Conservation (phyloP, 2,797 vertebrate genomes). For the Gastrophryne carolinensis region DNA sequence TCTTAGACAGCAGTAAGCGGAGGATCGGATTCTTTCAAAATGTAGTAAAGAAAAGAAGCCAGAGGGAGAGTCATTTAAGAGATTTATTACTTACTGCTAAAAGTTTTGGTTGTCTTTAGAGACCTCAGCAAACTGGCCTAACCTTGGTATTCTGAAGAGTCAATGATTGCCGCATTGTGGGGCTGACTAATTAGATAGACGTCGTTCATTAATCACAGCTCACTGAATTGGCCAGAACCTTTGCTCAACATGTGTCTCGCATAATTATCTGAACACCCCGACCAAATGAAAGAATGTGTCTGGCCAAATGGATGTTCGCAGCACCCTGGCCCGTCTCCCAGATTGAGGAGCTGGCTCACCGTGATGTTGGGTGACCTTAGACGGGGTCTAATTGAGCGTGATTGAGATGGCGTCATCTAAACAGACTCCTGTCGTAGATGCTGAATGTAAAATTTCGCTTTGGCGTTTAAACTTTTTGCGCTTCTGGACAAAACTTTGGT, state of each 20-base stretch:
- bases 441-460: too few relatives aligned
- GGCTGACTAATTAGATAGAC: slow-evolving; percentile 26
- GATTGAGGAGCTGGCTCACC: slow-evolving; percentile 21
- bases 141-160: neutral
- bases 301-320: slow-evolving; percentile 1
- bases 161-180: neutral
- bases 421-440: too few relatives aligned
- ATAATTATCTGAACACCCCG: slow-evolving; percentile 36
- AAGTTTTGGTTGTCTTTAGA: too few relatives aligned
- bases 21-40: too few relatives aligned
- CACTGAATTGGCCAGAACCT: slow-evolving; percentile 36
- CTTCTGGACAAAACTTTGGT: too few relatives aligned
- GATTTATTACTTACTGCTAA: too few relatives aligned
- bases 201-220: slow-evolving; percentile 13
- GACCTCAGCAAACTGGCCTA: too few relatives aligned
- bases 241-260: rapidly evolving
- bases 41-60: too few relatives aligned
- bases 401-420: neutral
- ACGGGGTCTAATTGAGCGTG: slow-evolving; percentile 34
- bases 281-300: neutral
- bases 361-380: slow-evolving; percentile 26
- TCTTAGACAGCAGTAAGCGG: too few relatives aligned
- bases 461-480: too few relatives aligned
- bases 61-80: too few relatives aligned
- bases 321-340: slow-evolving; percentile 3